These are phyloP conservation scores for Apamea anceps DNA, from an alignment of 2,888 invertebrate species.

Conservation along the genomic window DNA sequence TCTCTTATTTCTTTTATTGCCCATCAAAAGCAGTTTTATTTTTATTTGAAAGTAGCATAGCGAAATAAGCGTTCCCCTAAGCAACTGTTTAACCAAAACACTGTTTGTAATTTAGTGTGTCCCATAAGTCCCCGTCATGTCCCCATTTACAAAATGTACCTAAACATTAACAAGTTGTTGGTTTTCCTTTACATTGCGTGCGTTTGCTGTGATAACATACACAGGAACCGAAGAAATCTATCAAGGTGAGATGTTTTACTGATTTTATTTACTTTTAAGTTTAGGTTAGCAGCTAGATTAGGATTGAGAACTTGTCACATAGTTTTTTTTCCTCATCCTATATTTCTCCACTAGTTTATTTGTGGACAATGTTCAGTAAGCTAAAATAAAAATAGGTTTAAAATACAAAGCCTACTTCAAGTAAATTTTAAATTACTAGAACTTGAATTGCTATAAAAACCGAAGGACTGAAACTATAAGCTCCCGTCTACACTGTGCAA, in stretches of 20 bases:
- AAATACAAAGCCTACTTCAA: background rate
- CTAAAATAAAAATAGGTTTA: background rate
- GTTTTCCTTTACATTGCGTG: conserved; percentile 79
- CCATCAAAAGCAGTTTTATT: no score
- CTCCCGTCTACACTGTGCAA: background rate
- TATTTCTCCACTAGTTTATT: no score
- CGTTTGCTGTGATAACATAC: conserved; percentile 75
- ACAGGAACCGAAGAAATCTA: conserved; percentile 88
- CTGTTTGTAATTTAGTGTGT: conserved; percentile 53
- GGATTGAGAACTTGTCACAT: background rate
- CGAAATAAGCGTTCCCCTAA: background rate
- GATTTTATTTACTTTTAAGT: conserved; percentile 3
- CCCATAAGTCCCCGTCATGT: background rate
- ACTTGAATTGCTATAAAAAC: background rate
- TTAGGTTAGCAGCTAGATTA: background rate
- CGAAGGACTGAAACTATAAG: background rate
- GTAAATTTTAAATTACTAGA: background rate
- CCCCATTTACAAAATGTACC: conserved; percentile 7
- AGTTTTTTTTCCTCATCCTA: no score
- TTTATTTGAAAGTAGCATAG: no score
- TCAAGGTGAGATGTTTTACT: conserved; percentile 81
- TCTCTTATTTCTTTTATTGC: no score
- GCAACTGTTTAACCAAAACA: background rate
- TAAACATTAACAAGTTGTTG: conserved; percentile 66
- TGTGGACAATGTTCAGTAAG: background rate